Evolutionary conservation across 2,888 invertebrate genomes (phyloP), one percentile per base, ranked within the genome.

Genomic region (Gryllus longicercus): DNA sequence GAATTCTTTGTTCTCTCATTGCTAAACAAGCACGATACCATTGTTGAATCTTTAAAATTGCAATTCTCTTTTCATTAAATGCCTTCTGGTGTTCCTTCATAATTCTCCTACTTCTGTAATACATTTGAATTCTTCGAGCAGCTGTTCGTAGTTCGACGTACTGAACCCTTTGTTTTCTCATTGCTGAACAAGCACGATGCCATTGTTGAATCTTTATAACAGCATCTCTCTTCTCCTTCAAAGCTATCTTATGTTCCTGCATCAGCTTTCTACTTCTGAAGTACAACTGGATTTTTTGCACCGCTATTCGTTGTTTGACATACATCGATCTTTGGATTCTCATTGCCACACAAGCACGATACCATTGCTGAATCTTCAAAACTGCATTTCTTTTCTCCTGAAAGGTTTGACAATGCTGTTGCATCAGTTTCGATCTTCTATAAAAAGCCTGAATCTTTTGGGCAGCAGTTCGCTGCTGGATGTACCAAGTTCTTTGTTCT

Each of bases 11-110:
- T 75, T 21, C n/a, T 49, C 14, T 75, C 38, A 75, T 38, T n/a
- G 74, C 79, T 87, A 18, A 89, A 87, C 83, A 88, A 88, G 51
- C 84, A 84, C 38, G 85, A 85, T 75, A 75, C 75, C 75, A 75
- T 18, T 75, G 12, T 83, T 91, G 90, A 81, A 90, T 81, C 49
- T 81, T 49, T 2, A 85, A 82, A 14, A 79, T 82, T 2, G 87
- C 84, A 21, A 85, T 78, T 83, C 82, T 82, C 18, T 82, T 51
- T 80, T 21, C 76, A 25, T 18, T 12, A 18, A 51, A 18, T 8
- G 12, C 11, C 51, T 23, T 63, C 11, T 25, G 25, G 2, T 49
- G 49, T 25, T 21, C 10, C 5, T 25, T 75, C 75, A 75, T 75
- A 2, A 23, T 2, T 3, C 2, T 75, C 12, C 18, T 14, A 75